Evolutionary conservation across 2,888 invertebrate genomes (phyloP).

Genomic region (Rugalucina vietnamica): DNA sequence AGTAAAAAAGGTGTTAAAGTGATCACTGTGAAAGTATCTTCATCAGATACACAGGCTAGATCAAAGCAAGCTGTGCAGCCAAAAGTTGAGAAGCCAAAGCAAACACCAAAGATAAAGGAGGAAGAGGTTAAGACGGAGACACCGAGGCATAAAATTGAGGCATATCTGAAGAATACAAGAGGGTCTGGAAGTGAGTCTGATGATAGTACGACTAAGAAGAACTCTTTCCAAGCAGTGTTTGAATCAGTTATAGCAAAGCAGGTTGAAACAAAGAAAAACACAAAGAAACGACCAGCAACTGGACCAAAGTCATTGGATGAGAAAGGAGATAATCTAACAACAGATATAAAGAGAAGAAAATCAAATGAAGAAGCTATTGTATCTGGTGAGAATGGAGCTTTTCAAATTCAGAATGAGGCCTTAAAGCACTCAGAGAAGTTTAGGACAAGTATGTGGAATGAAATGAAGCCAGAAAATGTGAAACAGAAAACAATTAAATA

Average conservation of each 20-base stretch:
- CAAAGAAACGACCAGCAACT: neutral
- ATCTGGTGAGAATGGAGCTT: neutral
- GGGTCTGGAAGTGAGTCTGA: neutral
- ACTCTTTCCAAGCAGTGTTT: neutral
- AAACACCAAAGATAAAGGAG: neutral
- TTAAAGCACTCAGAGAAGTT: neutral
- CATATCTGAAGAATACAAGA: neutral
- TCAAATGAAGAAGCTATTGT: neutral
- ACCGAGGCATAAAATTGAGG: neutral
- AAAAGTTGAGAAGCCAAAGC: neutral
- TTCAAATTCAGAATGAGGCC: neutral
- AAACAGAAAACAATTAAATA: neutral
- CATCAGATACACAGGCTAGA: neutral
- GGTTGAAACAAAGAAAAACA: neutral
- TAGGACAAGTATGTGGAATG: neutral
- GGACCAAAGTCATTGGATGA: neutral
- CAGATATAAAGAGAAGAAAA: constrained; percentile 1
- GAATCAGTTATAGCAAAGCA: neutral
- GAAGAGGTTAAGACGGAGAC: neutral
- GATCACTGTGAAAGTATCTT: neutral
- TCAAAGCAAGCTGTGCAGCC: neutral
- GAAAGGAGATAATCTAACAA: neutral
- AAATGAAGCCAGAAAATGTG: neutral
- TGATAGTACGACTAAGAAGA: neutral
- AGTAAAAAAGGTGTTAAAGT: neutral